These are phyloP conservation scores for Lates japonicus DNA, from an alignment of 2,797 vertebrate species.

Conservation along the genomic window DNA sequence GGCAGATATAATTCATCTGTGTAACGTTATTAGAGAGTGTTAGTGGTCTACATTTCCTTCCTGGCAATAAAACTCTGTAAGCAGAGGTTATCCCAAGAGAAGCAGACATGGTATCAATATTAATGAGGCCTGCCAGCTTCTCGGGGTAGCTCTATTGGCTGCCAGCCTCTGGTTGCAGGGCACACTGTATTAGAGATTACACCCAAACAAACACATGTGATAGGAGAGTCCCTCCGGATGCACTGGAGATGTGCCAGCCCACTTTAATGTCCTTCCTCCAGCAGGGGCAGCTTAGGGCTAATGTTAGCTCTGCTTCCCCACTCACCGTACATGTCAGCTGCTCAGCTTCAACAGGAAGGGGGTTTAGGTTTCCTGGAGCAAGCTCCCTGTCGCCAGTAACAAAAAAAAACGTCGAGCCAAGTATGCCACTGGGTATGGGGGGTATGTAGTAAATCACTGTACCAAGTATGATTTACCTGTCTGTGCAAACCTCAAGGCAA, in stretches of 20 bases:
- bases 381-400: slow-evolving; percentile 82
- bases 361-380: slow-evolving; percentile 82
- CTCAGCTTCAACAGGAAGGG: slow-evolving; percentile 75
- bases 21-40: slow-evolving; percentile 44
- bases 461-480: slow-evolving; percentile 58
- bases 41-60: slow-evolving; percentile 52
- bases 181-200: slow-evolving; percentile 68
- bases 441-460: slow-evolving; percentile 55
- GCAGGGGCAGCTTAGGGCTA: slow-evolving; percentile 74
- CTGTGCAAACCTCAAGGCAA: slow-evolving; percentile 28
- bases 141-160: slow-evolving; percentile 56
- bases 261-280: slow-evolving; percentile 73
- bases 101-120: slow-evolving; percentile 70
- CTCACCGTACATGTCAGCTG: slow-evolving; percentile 76
- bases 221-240: slow-evolving; percentile 67
- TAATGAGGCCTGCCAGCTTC: slow-evolving; percentile 64
- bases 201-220: slow-evolving; percentile 86
- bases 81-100: slow-evolving; percentile 63
- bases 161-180: slow-evolving; percentile 64
- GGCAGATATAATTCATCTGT: slow-evolving; percentile 25
- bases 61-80: slow-evolving; percentile 41
- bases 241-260: slow-evolving; percentile 72
- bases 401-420: slow-evolving; percentile 65
- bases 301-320: slow-evolving; percentile 80
- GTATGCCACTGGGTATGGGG: slow-evolving; percentile 50